Base-by-base conservation (phyloP, 1,140 invertebrate genomes). In the Saccostrea echinata region DNA sequence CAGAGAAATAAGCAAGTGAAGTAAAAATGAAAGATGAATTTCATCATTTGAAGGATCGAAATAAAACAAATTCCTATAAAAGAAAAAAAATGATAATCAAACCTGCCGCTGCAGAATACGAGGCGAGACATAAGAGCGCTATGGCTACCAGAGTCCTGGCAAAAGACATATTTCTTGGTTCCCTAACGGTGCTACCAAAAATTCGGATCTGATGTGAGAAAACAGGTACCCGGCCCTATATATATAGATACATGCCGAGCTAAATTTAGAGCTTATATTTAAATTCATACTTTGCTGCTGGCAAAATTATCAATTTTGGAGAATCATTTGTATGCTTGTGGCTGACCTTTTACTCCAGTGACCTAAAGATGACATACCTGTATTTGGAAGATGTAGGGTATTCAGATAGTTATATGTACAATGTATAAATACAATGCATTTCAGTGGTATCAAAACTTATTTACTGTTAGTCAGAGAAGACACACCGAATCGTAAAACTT, bases 221-320 rank as follows among this genome's bases (percentile, higher is more conserved):
- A 1, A 61, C 11, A 71, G 11, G n/a, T 24, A 71, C 68, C 68
- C 24, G 24, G 24, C 3, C 68, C 30, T 71, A 71, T 71, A 33
- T 71, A 71, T 30, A 33, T 12, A n/a, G n/a, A n/a, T n/a, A 64
- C n/a, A 27, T 27, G 11, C 27, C 24, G n/a, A 13, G 30, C 24
- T 71, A 71, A 71, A 71, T 9, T 13, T 71, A 71, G 68, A 27
- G 16, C 3, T 30, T 6, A 30, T 27, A 30, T 33, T 13, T 13
- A 30, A 27, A 71, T 27, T 30, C 9, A 27, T 16, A 30, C n/a
- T 61, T 61, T 18, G 68, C 68, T 71, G 11, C 27, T 71, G 68
- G 68, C 68, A 33, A 71, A 71, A 71, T 11, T 71, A 30, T 71
- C 68, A 71, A 33, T 71, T 71, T 27, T n/a, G 27, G 24, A 71